Base-by-base conservation (phyloP, 1,140 invertebrate species). In the Helicorthomorpha holstii region DNA sequence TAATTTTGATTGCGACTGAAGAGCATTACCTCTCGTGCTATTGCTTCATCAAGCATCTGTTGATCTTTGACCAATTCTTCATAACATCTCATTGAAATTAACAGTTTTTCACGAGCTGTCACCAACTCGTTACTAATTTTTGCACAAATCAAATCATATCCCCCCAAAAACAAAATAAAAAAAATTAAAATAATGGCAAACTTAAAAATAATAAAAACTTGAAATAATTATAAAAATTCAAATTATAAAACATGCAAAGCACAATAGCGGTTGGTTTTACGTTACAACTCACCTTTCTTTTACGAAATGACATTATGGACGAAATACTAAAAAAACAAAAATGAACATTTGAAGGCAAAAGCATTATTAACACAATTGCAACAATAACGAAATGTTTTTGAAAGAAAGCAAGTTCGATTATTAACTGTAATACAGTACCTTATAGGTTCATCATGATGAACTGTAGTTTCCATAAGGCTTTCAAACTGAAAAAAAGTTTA, bases 271-370 rank as follows among this genome's bases (percentile, higher is more conserved):
- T 22, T 4, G 25, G 3, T 7, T 24, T 4, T 16, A 34, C 16
- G 7, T 7, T 34, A 34, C 29, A 23, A 51, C 50, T 41, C 4
- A 51, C 50, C 50, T 51, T 49, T 34, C 29, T 19, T 26, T 24
- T 10, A 2, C 50, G 34, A 25, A 51, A 51, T 48, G 50, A 51
- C 41, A 51, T 21, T 22, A 51, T 45, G 10, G 50, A 51, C 7
- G 50, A 51, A 7, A 51, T 46, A 22, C 50, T 51, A 46, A 21
- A 7, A 46, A 21, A 4, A 46, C 19, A 22, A 22, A 4, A 46
- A 7, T 7, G 12, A 22, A 46, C 19, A 46, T 46, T 21, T 10
- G 4, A 46, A 10, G 4, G 21, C 4, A 46, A 21, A 22, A 19
- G 7, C 19, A 46, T 25, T 21, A 25, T 22, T 19, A 46, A 41